These are phyloP conservation scores for Hippopotamyrus pictus DNA, from an alignment of 2,797 vertebrate species.

Conservation along the genomic window DNA sequence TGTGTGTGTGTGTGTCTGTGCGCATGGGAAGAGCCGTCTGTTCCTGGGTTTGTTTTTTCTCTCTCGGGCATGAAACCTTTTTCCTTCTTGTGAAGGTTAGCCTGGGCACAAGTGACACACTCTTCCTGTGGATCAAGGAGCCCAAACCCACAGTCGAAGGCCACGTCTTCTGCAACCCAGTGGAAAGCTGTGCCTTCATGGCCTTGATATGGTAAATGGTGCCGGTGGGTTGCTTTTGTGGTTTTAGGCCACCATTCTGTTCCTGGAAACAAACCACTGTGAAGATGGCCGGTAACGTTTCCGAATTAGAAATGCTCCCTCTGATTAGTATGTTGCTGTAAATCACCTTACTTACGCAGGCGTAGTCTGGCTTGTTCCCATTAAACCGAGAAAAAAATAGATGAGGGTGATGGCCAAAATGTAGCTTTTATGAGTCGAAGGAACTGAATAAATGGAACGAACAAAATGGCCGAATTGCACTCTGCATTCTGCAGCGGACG, in stretches of 20 bases:
- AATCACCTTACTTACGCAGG: not conserved
- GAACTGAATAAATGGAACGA: not conserved
- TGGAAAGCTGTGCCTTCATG: conserved; percentile 73
- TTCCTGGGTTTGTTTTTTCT: not conserved
- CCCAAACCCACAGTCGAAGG: conserved; percentile 78
- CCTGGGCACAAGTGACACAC: conserved; percentile 88
- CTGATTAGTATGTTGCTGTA: not conserved
- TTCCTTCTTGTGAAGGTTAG: conserved; percentile 67
- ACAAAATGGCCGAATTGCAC: not conserved
- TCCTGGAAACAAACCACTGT: not conserved
- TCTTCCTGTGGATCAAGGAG: conserved; percentile 83
- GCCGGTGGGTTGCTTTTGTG: not conserved
- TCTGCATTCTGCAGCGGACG: not conserved
- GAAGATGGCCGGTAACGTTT: not conserved
- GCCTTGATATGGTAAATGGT: conserved; percentile 79
- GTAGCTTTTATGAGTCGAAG: not conserved
- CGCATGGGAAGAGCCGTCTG: not conserved
- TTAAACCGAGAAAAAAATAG: not conserved
- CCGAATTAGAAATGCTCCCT: not conserved
- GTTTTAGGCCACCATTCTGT: not conserved
- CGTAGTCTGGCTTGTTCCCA: not conserved
- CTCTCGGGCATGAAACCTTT: not conserved
- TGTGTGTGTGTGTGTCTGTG: not conserved
- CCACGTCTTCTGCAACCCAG: conserved; percentile 89
- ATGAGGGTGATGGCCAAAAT: not conserved